These are phyloP conservation scores for Villa cingulata DNA, from an alignment of 2,888 invertebrate species.

Conservation along the genomic window DNA sequence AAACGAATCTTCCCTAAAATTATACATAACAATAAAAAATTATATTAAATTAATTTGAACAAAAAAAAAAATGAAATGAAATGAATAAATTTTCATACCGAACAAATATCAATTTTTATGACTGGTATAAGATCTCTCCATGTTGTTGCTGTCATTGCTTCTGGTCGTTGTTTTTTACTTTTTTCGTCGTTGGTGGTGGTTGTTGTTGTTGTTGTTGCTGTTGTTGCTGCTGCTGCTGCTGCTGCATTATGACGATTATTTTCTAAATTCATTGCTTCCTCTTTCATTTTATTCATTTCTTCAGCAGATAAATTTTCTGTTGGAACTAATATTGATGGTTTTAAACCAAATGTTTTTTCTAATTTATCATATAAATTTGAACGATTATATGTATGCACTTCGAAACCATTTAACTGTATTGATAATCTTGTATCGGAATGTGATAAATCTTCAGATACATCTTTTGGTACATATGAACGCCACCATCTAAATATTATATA, in stretches of 20 bases:
- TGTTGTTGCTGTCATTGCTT: slow-evolving; percentile 73
- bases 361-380: slow-evolving; percentile 74
- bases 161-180: slow-evolving; percentile 45
- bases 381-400: slow-evolving; percentile 89
- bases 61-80: no score
- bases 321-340: slow-evolving; percentile 55
- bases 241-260: slow-evolving; percentile 44
- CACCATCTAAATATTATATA: slow-evolving; percentile 97
- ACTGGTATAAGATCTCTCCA: slow-evolving; percentile 96
- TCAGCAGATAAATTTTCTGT: slow-evolving; percentile 43
- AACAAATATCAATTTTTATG: slow-evolving; percentile 85
- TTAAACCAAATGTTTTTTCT: slow-evolving; percentile 77
- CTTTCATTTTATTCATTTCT: slow-evolving; percentile 41
- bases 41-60: neutral
- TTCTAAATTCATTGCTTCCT: slow-evolving; percentile 46
- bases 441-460: slow-evolving; percentile 90
- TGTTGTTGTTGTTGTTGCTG: no score
- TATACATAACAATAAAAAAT: neutral
- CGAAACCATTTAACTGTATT: slow-evolving; percentile 84
- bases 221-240: no score
- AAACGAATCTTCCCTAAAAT: slow-evolving; percentile 70
- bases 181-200: slow-evolving; percentile 61
- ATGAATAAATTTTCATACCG: slow-evolving; percentile 41
- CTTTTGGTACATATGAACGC: slow-evolving; percentile 88
- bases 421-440: slow-evolving; percentile 87